Evolutionary conservation across 2,797 vertebrate species (phyloP).

Genomic region (Buphagus erythrorhynchus): DNA sequence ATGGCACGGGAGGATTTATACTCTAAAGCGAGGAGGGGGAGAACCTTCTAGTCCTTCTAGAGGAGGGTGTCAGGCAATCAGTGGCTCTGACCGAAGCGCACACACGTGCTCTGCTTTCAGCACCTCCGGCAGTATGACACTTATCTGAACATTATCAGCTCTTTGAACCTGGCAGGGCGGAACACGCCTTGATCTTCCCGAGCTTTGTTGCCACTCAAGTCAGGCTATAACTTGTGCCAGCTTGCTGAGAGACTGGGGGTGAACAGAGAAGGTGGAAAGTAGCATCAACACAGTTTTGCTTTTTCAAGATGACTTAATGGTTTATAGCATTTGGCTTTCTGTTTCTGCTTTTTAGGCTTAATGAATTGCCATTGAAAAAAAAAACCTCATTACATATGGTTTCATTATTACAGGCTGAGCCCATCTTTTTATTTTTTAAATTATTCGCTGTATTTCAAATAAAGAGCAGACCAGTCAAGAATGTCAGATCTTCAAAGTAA

Average conservation of each 20-base stretch:
- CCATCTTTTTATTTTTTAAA: background rate
- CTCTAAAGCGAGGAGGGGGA: background rate
- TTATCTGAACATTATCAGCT: background rate
- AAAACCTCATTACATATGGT: background rate
- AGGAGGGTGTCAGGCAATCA: background rate
- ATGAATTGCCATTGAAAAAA: background rate
- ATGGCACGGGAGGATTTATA: background rate
- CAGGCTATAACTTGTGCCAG: background rate
- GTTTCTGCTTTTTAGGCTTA: background rate
- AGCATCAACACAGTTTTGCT: background rate
- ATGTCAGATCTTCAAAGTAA: background rate
- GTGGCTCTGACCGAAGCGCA: fast-evolving
- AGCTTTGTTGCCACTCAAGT: background rate
- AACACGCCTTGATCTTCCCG: background rate
- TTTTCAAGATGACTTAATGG: background rate
- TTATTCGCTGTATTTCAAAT: background rate
- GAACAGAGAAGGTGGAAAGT: background rate
- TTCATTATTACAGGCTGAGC: background rate
- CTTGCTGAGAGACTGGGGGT: background rate
- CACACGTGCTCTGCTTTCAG: background rate
- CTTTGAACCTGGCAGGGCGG: background rate
- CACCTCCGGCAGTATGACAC: background rate
- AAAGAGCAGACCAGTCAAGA: background rate
- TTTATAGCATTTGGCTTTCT: background rate
- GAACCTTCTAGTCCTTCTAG: background rate